Evolutionary conservation across 2,888 invertebrate genomes (phyloP), one percentile per base, ranked within the genome.

Genomic region (Willowsia nigromaculata): DNA sequence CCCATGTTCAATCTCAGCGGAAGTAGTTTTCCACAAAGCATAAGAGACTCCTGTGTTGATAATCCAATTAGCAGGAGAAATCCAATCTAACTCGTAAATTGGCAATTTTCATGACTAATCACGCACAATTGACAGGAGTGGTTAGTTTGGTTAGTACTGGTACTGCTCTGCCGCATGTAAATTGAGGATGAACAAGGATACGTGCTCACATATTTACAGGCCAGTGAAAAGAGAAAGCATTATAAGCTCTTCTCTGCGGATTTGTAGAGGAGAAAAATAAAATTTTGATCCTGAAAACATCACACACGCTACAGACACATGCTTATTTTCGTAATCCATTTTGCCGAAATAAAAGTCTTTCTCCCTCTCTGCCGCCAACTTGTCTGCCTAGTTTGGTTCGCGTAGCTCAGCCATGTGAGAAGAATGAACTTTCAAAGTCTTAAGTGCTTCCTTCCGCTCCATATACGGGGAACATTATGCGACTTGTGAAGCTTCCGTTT

Each of bases 31-130:
- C 43, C 9, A 9, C 9, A 37, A 9, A 4, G 9, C 9, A 9
- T 37, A 37, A 37, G 43, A 43, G 43, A 43, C 11, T 43, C 18
- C 50, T 33, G 3, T 25, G 30, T 25, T 30, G 30, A 50, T 80
- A 80, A 80, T 80, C 40, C 59, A 80, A 80, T 80, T 80, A 80
- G 3, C 27, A 56, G n/a, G n/a, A 18, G 43, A 27, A 62, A 62
- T 27, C 30, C 18, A 80, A 25, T 37, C 22, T 40, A 59, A 1
- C 33, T 15, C 30, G n/a, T n/a, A 81, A 81, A 81, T 81, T 81
- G 81, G 22, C 82, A 65, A 82, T 82, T 81, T 82, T 82, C 43
- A 37, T 43, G 40, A 82, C 43, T 65, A 82, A 82, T 82, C 82
- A 47, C 27, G 27, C 25, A 7, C 25, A 7, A 50, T 50, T 43